A percentile compares a stretch with the other conserved stretches of the same genome.
Conservation (phyloP, 2,113 vertebrate species). For the Carettochelys insculpta region DNA sequence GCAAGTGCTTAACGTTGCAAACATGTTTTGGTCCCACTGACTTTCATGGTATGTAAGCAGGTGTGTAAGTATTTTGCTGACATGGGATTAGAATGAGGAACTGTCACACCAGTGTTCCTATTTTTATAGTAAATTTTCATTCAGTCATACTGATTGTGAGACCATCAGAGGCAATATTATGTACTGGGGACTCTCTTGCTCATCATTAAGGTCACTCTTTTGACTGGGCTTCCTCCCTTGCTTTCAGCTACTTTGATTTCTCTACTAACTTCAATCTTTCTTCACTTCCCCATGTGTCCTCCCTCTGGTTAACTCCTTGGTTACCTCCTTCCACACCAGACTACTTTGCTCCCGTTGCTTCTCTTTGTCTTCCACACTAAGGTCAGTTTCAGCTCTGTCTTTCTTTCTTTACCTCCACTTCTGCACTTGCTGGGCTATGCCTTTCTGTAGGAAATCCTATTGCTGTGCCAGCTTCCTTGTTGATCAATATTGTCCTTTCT, state of each 20-base stretch:
- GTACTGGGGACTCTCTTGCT: not conserved
- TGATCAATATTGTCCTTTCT: not conserved
- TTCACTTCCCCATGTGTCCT: not conserved
- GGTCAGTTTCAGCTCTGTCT: not conserved
- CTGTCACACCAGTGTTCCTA: not conserved
- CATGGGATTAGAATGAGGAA: not conserved
- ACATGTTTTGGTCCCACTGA: not conserved
- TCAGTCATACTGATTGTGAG: not conserved
- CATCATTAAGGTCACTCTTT: not conserved
- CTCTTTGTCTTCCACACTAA: not conserved
- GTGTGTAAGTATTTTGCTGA: not conserved
- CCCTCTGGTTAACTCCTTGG: not conserved
- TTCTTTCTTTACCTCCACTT: not conserved
- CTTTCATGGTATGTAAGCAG: not conserved
- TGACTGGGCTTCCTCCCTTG: conserved; percentile 9
- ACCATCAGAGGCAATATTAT: conserved; percentile 26
- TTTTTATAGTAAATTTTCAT: not conserved
- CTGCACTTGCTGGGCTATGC: not conserved
- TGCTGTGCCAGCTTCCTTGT: not conserved
- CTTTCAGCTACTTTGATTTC: not conserved
- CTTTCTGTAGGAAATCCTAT: not conserved
- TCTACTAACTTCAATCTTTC: not conserved
- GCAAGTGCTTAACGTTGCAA: not conserved
- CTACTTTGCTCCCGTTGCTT: not conserved
- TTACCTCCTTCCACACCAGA: not conserved